phyloP scores from a whole-genome alignment of 2,113 vertebrate species.

The Cromileptes altivelis region DNA sequence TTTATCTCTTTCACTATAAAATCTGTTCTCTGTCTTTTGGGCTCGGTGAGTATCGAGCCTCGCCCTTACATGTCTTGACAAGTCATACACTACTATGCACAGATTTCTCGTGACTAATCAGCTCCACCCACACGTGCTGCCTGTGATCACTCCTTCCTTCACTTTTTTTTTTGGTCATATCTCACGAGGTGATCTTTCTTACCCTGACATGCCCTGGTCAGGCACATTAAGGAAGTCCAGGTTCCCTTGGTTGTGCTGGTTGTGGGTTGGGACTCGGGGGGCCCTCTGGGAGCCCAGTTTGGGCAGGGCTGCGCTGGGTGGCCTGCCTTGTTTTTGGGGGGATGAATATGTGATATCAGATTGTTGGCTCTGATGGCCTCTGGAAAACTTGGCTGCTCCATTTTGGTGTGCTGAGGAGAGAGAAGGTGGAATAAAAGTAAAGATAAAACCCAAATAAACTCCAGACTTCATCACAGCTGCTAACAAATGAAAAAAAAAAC shows the following conservation, averaged over 20 bases:
- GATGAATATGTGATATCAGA: conserved; percentile 75
- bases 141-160: not conserved
- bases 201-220: conserved; percentile 96
- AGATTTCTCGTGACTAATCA: conserved; percentile 34
- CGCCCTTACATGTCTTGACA: conserved; percentile 34
- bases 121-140: conserved; percentile 6
- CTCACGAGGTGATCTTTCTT: conserved; percentile 42
- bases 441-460: not conserved
- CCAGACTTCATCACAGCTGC: not conserved
- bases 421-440: not conserved
- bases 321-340: conserved; percentile 77
- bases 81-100: not conserved
- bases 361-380: not conserved
- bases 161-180: not conserved
- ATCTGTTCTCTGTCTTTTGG: not conserved
- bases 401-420: conserved; percentile 85
- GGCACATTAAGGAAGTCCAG: conserved; percentile 96
- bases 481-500: not conserved
- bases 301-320: conserved; percentile 76
- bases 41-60: conserved; percentile 3
- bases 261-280: conserved; percentile 67
- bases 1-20: conserved; percentile 1
- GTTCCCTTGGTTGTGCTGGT: conserved; percentile 79
- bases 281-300: conserved; percentile 74
- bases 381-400: conserved; percentile 85